Evolutionary conservation across 2,888 invertebrate genomes (phyloP), one percentile per base, ranked within the genome.

Genomic region (Perizoma affinitatum): DNA sequence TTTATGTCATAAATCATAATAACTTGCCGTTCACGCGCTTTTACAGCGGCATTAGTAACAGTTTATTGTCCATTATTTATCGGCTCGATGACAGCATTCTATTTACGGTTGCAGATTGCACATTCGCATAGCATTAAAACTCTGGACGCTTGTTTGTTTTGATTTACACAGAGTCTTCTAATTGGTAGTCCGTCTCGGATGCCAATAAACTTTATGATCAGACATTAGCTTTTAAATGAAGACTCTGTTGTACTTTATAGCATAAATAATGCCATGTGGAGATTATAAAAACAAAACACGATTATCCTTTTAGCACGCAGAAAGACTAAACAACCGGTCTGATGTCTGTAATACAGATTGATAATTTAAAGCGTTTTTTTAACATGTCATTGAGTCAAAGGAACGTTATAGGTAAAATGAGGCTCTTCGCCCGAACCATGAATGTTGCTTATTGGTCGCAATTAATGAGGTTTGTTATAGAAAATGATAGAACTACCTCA

Each of bases 31-130:
- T 84, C 83, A 85, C 80, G 75, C 81, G 80, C 83, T 83, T 84
- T 76, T 73, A 75, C 86, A 82, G 82, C 88, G 90, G 88, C 89
- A 88, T 88, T 87, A 84, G 81, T 85, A 88, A 85, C 83, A 80
- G 81, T 85, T 79, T 79, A 78, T 80, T 76, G 59, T 67, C 71
- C 73, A 73, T 79, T 77, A 61, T 48, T 52, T 57, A 61, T 58
- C 53, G 58, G 51, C 58, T 45, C 46, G 63, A 52, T 57, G 67
- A 61, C 63, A 63, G 59, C 55, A 46, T 47, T 67, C 49, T 57
- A 47, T 50, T 58, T 51, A 63, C 53, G 44, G 61, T 44, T 44
- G 50, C 51, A 36, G 54, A 54, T 52, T 55, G 55, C 49, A 60
- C 54, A 58, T 58, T 54, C 34, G 36, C 22, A 51, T 44, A 46